Percentiles rank a stretch among this genome's conserved stretches.
Conservation (phyloP, 2,888 invertebrate species). For the Rhimphoctona megacephalus region DNA sequence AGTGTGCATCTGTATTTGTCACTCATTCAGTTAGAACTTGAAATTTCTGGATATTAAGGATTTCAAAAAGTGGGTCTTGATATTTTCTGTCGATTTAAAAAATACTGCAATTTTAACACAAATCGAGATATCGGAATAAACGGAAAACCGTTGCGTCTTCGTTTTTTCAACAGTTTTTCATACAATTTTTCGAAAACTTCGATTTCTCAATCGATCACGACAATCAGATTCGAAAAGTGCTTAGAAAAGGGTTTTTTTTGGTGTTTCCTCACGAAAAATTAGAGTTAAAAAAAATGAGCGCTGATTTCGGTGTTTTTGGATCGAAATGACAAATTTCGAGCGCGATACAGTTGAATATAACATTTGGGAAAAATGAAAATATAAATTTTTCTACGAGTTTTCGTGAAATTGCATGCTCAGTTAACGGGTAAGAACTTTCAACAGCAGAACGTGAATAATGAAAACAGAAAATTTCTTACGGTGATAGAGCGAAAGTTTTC, state of each 20-base stretch:
- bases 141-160: not conserved
- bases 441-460: not conserved
- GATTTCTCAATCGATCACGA: not conserved
- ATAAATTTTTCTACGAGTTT: not conserved
- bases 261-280: not conserved
- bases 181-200: not conserved
- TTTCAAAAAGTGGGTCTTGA: too few relatives aligned
- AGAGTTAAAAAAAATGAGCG: not conserved
- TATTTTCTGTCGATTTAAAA: too few relatives aligned
- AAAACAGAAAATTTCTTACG: conserved; percentile 32
- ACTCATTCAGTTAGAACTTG: too few relatives aligned
- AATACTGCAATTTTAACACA: too few relatives aligned
- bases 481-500: conserved; percentile 54
- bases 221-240: not conserved
- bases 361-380: not conserved
- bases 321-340: too few relatives aligned
- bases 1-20: too few relatives aligned
- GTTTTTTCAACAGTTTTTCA: not conserved
- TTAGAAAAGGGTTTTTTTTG: not conserved
- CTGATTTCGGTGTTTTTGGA: too few relatives aligned
- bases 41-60: too few relatives aligned
- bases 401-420: not conserved
- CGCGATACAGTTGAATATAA: not conserved
- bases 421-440: not conserved
- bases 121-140: too few relatives aligned